These are phyloP conservation scores for Oscheius sp. DNA, from an alignment of 1,140 invertebrate genomes.

Conservation along the genomic window DNA sequence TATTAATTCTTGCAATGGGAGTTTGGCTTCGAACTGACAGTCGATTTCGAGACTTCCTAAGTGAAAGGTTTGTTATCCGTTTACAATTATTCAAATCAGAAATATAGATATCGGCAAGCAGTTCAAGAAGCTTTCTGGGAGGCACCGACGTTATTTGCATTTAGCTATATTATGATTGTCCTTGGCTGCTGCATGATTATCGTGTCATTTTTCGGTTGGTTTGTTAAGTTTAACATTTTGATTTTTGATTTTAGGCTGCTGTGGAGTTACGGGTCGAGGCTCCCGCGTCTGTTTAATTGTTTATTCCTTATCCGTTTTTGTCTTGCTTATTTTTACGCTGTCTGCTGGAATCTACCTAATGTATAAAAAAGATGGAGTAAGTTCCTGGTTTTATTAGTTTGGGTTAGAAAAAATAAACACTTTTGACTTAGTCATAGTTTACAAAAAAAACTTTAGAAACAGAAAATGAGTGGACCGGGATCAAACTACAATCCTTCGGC, in stretches of 20 bases:
- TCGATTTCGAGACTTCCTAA: conserved; percentile 58
- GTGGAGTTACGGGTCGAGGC: conserved; percentile 36
- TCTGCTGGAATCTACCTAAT: conserved; percentile 51
- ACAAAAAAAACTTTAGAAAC: too few relatives aligned
- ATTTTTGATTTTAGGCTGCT: conserved; percentile 48
- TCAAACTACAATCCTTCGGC: neutral
- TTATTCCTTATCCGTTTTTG: conserved; percentile 48
- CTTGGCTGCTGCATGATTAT: conserved; percentile 56
- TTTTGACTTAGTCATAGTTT: too few relatives aligned
- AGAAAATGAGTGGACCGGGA: too few relatives aligned
- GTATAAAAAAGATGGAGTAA: conserved; percentile 57
- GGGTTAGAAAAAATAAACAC: conserved; percentile 11
- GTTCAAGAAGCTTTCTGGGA: conserved; percentile 61
- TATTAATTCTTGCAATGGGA: conserved; percentile 46
- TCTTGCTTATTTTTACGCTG: conserved; percentile 52
- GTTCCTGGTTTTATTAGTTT: neutral
- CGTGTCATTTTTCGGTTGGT: conserved; percentile 50
- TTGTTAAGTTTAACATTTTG: neutral
- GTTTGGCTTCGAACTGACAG: conserved; percentile 58
- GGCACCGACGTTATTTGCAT: conserved; percentile 55
- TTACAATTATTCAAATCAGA: neutral
- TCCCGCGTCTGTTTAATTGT: conserved; percentile 50
- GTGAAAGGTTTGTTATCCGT: conserved; percentile 41
- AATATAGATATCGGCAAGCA: conserved; percentile 53
- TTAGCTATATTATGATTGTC: conserved; percentile 59